A percentile compares a stretch with the other conserved stretches of the same genome.
These are phyloP conservation scores for Kryptolebias marmoratus DNA, from an alignment of 2,113 vertebrate genomes.

Conservation along the genomic window DNA sequence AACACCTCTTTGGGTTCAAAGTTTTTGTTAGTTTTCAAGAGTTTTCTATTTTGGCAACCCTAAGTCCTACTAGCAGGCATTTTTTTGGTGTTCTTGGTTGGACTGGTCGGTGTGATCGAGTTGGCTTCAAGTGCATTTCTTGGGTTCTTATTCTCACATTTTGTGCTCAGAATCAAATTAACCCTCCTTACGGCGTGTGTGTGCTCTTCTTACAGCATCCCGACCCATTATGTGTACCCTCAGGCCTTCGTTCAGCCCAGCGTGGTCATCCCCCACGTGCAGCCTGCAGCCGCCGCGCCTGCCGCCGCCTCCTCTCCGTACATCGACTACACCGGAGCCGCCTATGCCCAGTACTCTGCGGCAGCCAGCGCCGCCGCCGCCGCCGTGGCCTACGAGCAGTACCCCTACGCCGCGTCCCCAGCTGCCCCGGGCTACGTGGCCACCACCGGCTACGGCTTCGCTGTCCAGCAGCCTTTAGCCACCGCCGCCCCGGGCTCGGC, in stretches of 20 bases:
- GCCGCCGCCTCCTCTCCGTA: constrained; percentile 89
- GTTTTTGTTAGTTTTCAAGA: constrained; percentile 21
- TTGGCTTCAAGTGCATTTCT: constrained; percentile 52
- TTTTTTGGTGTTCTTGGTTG: constrained; percentile 77
- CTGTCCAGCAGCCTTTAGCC: constrained; percentile 92
- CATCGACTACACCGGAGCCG: constrained; percentile 96
- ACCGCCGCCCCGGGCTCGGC: constrained; percentile 87
- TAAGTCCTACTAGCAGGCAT: constrained; percentile 91
- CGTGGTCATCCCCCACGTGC: constrained; percentile 94
- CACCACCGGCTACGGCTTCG: constrained; percentile 90
- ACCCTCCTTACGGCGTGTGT: constrained; percentile 40
- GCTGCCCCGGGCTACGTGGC: constrained; percentile 90
- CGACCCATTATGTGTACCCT: constrained; percentile 97
- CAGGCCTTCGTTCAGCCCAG: constrained; percentile 98
- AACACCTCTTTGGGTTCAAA: constrained; percentile 20
- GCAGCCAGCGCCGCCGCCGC: constrained; percentile 85
- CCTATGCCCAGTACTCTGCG: constrained; percentile 94
- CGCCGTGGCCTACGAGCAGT: constrained; percentile 91
- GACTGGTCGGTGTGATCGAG: constrained; percentile 63
- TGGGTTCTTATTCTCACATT: constrained; percentile 45
- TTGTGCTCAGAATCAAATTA: constrained; percentile 2
- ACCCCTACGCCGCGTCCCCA: constrained; percentile 93
- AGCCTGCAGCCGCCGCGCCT: constrained; percentile 84
- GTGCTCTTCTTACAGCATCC: constrained; percentile 87
- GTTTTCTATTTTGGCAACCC: constrained; percentile 95